Evolutionary conservation across 2,113 vertebrate species (phyloP), one percentile per base, ranked within the genome.

Genomic region (Oryzias celebensis): DNA sequence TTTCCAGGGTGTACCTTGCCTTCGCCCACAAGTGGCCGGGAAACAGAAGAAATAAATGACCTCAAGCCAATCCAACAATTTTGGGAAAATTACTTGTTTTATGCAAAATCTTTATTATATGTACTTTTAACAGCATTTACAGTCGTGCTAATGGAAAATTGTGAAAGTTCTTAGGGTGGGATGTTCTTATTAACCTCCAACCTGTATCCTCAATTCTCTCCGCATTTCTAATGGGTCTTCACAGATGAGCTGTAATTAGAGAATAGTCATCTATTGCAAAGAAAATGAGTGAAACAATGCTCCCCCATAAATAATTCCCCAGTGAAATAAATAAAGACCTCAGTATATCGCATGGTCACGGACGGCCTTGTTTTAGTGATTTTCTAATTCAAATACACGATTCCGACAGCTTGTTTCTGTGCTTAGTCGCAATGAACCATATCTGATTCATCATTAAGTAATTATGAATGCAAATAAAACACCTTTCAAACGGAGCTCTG

Each of bases 401-500:
- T 92, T 94, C 91, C 91, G 89, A 94, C 89, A 93, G 92, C 92
- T 91, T 94, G 92, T 92, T 93, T 94, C 91, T 93, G 91, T 90
- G 92, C 91, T 95, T 93, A 86, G 88, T 85, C 89, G 87, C 94
- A 94, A 90, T 94, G 94, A 96, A 96, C 94, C 95, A 93, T 94
- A 95, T 96, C 95, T 95, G 94, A 97, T 97, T 95, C 91, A 91
- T 94, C 94, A 93, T 97, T 96, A 97, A 94, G 92, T 95, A 94
- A 97, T 98, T 98, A 96, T 92, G 91, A 94, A 96, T 94, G 93
- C 92, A 94, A 96, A 95, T 93, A 95, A 93, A 95, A 91, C 91
- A 93, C 91, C 93, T 94, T 94, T 94, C 91, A 94, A 92, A 93
- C 76, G 76, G 57, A 78, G 86, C 76, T 75, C 83, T 57, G 47